A percentile compares a stretch with the other conserved stretches of the same genome.
phyloP scores from a whole-genome alignment of 2,113 vertebrate genomes.

The Peromyscus polionotus region DNA sequence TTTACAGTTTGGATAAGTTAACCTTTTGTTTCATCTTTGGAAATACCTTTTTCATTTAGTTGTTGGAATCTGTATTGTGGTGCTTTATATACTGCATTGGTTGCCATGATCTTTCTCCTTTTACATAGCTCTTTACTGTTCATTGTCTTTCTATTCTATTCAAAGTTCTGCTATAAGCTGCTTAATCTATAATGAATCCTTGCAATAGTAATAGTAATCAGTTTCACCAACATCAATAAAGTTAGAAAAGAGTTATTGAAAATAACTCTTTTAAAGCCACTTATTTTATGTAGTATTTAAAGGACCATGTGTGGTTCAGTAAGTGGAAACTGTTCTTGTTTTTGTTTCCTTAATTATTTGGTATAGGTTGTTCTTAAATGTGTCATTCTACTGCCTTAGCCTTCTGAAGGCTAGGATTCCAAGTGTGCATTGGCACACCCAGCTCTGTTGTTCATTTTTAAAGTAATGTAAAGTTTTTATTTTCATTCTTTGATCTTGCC shows the following conservation, averaged over 20 bases:
- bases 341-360: not conserved
- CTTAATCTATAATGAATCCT: slow-evolving; percentile 60
- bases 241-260: slow-evolving; percentile 57
- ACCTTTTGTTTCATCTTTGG: slow-evolving; percentile 17
- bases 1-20: slow-evolving; percentile 49
- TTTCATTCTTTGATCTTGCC: not conserved
- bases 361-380: not conserved
- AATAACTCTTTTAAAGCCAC: slow-evolving; percentile 43
- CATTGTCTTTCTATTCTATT: slow-evolving; percentile 47
- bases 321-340: slow-evolving; percentile 21
- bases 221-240: slow-evolving; percentile 41
- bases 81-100: not conserved
- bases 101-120: slow-evolving; percentile 48
- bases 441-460: slow-evolving; percentile 16
- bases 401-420: not conserved
- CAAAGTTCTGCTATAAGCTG: slow-evolving; percentile 61
- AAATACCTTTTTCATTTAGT: slow-evolving; percentile 17
- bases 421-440: not conserved
- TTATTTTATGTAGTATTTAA: slow-evolving; percentile 50
- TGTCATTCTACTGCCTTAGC: not conserved
- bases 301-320: slow-evolving; percentile 1
- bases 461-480: slow-evolving; percentile 27
- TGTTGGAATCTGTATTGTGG: slow-evolving; percentile 2
- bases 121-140: slow-evolving; percentile 41
- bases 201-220: slow-evolving; percentile 14